Percentiles rank a stretch among this genome's conserved stretches.
Evolutionary conservation across 2,113 vertebrate genomes (phyloP).

Genomic region (Bubo blakistoni): DNA sequence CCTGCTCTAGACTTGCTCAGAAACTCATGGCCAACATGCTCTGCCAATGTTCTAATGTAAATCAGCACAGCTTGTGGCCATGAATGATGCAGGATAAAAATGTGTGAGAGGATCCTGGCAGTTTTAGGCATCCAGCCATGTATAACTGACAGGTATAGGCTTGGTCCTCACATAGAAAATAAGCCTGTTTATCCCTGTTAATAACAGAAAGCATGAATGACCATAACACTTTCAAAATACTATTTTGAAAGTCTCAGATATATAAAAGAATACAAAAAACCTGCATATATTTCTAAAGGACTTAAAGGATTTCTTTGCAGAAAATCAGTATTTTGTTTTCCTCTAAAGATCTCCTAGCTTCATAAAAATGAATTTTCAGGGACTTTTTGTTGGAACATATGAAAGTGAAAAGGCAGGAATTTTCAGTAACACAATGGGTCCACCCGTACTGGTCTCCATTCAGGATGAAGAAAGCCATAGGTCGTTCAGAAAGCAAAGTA

Average conservation of each 20-base stretch:
- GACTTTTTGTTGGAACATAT: background rate
- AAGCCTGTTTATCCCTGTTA: background rate
- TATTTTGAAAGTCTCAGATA: background rate
- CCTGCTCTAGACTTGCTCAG: background rate
- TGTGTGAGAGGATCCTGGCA: background rate
- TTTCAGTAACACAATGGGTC: background rate
- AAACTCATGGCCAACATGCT: background rate
- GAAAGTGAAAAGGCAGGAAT: background rate
- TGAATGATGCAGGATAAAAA: background rate
- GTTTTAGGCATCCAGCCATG: background rate
- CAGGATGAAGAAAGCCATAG: background rate
- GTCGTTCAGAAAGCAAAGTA: background rate
- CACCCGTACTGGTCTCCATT: background rate
- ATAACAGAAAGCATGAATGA: background rate
- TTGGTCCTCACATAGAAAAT: background rate
- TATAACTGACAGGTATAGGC: background rate
- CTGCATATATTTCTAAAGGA: background rate
- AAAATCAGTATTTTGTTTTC: background rate
- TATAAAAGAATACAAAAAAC: background rate
- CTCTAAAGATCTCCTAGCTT: background rate
- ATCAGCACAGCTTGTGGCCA: background rate
- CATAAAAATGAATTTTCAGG: background rate
- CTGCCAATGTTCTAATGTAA: background rate
- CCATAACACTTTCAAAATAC: background rate
- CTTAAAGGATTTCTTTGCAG: background rate